phyloP scores from a whole-genome alignment of 2,797 vertebrate species.

The Botia almorhae region DNA sequence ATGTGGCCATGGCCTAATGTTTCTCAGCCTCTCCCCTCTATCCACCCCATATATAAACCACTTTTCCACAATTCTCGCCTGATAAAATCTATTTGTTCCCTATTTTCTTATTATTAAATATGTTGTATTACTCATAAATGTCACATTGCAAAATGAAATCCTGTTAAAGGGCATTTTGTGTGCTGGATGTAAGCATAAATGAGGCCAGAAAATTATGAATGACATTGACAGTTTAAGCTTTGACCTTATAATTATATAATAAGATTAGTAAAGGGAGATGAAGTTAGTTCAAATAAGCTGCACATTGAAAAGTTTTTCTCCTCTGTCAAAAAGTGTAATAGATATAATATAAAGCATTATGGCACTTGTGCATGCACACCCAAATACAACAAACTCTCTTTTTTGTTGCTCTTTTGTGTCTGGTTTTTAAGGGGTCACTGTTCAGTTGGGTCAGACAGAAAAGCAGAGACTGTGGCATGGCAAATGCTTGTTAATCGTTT shows the following conservation, averaged over 20 bases:
- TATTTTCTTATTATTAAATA: too few relatives aligned
- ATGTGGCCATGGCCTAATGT: too few relatives aligned
- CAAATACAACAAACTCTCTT: constrained; percentile 20
- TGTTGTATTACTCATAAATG: too few relatives aligned
- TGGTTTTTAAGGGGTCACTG: constrained; percentile 13
- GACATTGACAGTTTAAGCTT: not conserved
- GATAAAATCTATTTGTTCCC: too few relatives aligned
- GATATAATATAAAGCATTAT: constrained; percentile 2
- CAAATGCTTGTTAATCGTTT: constrained; percentile 56
- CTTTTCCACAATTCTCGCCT: too few relatives aligned
- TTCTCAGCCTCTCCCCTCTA: too few relatives aligned
- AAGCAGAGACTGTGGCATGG: constrained; percentile 43
- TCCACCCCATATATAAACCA: too few relatives aligned
- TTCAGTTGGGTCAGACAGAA: constrained; percentile 20
- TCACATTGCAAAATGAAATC: not conserved
- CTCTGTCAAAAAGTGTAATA: not conserved
- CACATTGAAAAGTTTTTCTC: not conserved
- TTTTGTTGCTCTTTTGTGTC: constrained; percentile 1
- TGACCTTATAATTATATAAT: not conserved
- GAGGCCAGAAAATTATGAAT: not conserved
- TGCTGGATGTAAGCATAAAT: not conserved
- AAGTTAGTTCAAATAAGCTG: not conserved
- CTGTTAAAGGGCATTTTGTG: not conserved
- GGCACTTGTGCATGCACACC: not conserved
- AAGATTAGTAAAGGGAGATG: not conserved